A percentile compares a stretch with the other conserved stretches of the same genome.
Conservation (phyloP, 2,113 vertebrate genomes). For the Ciconia maguari region DNA sequence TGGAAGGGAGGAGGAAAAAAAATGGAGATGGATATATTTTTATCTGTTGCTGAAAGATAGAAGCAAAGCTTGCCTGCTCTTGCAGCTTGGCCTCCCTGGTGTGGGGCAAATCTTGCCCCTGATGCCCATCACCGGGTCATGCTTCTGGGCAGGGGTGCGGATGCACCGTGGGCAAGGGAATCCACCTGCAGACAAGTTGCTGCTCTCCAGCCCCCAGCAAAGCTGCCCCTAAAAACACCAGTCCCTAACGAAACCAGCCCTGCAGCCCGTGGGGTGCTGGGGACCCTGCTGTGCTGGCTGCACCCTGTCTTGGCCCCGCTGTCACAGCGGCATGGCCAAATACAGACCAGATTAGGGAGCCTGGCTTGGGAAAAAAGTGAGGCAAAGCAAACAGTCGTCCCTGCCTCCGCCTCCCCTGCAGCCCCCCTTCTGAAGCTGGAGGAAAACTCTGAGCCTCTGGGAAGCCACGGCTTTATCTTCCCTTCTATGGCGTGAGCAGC, state of each 20-base stretch:
- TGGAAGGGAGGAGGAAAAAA: background rate
- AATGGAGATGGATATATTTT: background rate
- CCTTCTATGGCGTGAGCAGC: slow-evolving; percentile 42
- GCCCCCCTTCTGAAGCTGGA: slow-evolving; percentile 1
- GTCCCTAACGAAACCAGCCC: too few relatives aligned
- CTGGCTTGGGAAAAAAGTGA: background rate
- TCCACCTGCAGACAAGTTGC: background rate
- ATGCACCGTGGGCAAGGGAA: fast-evolving
- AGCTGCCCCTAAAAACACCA: fast-evolving
- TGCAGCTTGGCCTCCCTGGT: fast-evolving
- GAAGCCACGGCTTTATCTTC: slow-evolving; percentile 28
- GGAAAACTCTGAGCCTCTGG: background rate
- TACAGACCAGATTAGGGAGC: background rate
- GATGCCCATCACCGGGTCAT: background rate
- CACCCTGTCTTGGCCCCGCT: background rate
- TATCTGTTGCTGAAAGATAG: slow-evolving; percentile 8
- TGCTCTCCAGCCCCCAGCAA: background rate
- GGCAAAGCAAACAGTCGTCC: background rate
- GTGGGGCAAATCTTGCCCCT: background rate
- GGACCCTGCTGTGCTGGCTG: background rate
- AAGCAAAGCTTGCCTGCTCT: background rate
- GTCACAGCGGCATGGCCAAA: background rate
- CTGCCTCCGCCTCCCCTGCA: background rate
- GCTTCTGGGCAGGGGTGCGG: background rate
- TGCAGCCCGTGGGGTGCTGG: background rate